phyloP scores from a whole-genome alignment of 2,113 vertebrate species.

The Craseonycteris thonglongyai region DNA sequence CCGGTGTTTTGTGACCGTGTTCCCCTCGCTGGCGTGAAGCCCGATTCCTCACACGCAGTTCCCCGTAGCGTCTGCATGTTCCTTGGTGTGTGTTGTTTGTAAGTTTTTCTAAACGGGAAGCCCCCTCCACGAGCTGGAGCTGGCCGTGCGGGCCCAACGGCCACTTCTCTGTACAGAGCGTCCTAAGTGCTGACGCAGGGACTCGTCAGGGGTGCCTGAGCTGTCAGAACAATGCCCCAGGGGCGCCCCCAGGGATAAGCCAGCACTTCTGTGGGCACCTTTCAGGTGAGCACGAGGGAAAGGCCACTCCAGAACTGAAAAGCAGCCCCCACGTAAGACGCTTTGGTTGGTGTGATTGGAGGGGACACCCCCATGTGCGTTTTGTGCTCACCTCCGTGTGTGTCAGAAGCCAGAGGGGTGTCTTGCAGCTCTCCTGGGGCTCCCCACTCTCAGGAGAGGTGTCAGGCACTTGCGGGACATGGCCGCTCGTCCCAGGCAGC shows the following conservation, averaged over 20 bases:
- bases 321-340: no score
- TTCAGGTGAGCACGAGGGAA: background rate
- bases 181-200: background rate
- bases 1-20: slow-evolving; percentile 31
- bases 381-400: background rate
- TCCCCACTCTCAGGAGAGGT: background rate
- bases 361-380: background rate
- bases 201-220: accelerated
- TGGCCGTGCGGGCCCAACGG: background rate
- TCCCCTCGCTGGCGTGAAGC: slow-evolving; percentile 29
- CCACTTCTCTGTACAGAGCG: background rate
- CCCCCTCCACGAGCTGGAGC: slow-evolving; percentile 1
- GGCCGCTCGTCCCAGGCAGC: background rate
- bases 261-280: background rate
- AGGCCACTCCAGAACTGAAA: background rate
- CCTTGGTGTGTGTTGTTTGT: slow-evolving; percentile 66
- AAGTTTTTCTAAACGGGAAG: slow-evolving; percentile 47
- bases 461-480: background rate
- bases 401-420: background rate
- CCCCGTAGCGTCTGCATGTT: slow-evolving; percentile 79
- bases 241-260: background rate
- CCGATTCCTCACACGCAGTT: slow-evolving; percentile 34
- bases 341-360: no score
- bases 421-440: accelerated
- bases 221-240: background rate